These are phyloP conservation scores for Leucophenga maculata DNA, from an alignment of 2,888 invertebrate species.

Conservation along the genomic window DNA sequence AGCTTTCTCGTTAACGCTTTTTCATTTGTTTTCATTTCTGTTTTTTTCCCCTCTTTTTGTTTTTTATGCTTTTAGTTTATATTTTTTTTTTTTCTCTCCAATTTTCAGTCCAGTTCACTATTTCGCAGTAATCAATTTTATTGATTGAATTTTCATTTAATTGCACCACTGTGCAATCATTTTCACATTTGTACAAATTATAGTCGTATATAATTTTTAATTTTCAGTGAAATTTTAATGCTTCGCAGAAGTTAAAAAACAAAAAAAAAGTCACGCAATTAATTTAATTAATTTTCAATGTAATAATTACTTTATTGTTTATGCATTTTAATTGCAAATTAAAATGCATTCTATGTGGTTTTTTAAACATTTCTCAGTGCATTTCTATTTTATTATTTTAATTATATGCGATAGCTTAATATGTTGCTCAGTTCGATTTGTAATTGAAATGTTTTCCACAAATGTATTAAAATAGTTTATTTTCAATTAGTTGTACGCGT, in stretches of 20 bases:
- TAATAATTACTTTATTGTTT: constrained; percentile 19
- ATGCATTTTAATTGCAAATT: too few relatives aligned
- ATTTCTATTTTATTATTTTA: constrained; percentile 12
- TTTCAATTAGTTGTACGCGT: too few relatives aligned
- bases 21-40: constrained; percentile 20
- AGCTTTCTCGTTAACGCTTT: constrained; percentile 9
- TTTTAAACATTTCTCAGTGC: too few relatives aligned
- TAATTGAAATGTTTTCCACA: not conserved
- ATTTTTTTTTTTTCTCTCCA: not conserved
- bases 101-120: not conserved
- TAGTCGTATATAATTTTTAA: too few relatives aligned
- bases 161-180: constrained; percentile 17
- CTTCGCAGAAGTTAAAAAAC: too few relatives aligned
- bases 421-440: constrained; percentile 1
- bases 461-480: too few relatives aligned
- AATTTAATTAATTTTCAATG: constrained; percentile 30
- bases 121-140: constrained; percentile 51
- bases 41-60: constrained; percentile 16
- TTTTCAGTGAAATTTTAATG: constrained; percentile 20
- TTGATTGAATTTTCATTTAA: constrained; percentile 46
- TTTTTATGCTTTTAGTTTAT: constrained; percentile 1
- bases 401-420: constrained; percentile 28
- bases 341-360: too few relatives aligned
- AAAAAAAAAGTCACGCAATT: not conserved
- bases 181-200: too few relatives aligned